Evolutionary conservation across 1,140 invertebrate species (phyloP), one percentile per base, ranked within the genome.

Genomic region (Hyles euphorbiae): DNA sequence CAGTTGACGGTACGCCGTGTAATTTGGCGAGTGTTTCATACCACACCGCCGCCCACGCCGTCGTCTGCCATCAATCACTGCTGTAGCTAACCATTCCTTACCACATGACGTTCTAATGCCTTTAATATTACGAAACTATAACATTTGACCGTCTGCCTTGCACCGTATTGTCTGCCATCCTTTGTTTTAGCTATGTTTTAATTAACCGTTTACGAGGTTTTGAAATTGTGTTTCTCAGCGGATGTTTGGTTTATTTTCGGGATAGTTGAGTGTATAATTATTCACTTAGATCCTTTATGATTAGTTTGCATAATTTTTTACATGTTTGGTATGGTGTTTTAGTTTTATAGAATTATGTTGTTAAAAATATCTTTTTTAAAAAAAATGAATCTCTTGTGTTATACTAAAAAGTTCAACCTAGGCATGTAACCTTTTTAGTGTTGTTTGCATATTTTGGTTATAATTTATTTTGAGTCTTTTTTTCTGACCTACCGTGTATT

Each of bases 101-200:
- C 64, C 80, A 73, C 70, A 73, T 76, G 81, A 84, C 80, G 74
- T 76, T 76, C 76, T 86, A 83, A 83, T 86, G 73, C 72, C 71
- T 72, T 59, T 33, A 69, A 67, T 67, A 61, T 81, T 80, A 78
- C 66, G 73, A 70, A 81, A 83, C 58, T 22, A 61, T 68, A 77
- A 72, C 74, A 74, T 77, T 72, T 84, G 76, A 84, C 81, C 78
- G 72, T 63, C 65, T 72, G 60, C 47, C 45, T 61, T 47, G 51
- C 54, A 59, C 32, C 22, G 46, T 57, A 74, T 78, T 79, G 72
- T 79, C 65, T 72, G 69, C 65, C 63, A 70, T 67, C 62, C 73
- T 74, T 70, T 61, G 59, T 56, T 67, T 58, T 51, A 54, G 22
- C 22, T 48, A 48, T 75, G 70, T 76, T 34, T 34, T 40, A 40